phyloP scores from a whole-genome alignment of 2,797 vertebrate species.

The Poecilia picta region DNA sequence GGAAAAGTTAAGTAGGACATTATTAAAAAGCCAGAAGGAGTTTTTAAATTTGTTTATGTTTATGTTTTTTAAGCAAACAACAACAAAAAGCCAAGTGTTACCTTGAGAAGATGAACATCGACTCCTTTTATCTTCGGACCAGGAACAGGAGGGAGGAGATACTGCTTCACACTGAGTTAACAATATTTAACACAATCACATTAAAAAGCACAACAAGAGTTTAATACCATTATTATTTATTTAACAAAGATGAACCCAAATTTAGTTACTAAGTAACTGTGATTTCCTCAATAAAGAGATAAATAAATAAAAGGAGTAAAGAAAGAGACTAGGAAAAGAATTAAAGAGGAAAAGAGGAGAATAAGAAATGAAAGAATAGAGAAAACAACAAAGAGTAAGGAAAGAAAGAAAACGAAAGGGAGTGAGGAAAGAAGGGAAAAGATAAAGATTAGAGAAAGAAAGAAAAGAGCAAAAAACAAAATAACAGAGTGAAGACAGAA shows the following conservation, averaged over 20 bases:
- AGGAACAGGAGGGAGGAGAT: constrained; percentile 90
- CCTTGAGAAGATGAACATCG: constrained; percentile 87
- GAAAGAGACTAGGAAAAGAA: too few species aligned
- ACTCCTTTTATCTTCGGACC: constrained; percentile 93
- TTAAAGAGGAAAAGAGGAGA: too few species aligned
- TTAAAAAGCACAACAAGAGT: not conserved
- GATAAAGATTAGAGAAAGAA: too few species aligned
- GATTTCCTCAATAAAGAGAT: not conserved
- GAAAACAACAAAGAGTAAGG: too few species aligned
- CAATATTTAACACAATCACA: constrained; percentile 1
- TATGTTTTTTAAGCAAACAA: not conserved
- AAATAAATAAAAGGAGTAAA: too few species aligned
- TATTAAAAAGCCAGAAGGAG: constrained; percentile 1
- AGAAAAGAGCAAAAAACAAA: too few species aligned
- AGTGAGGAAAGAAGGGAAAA: too few species aligned
- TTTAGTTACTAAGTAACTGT: not conserved
- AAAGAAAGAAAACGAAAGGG: too few species aligned
- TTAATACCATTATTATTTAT: not conserved
- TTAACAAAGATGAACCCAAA: constrained; percentile 1
- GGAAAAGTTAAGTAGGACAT: constrained; percentile 37
- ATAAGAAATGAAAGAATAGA: too few species aligned
- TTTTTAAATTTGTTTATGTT: not conserved
- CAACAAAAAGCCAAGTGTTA: constrained; percentile 53
- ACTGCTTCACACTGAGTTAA: constrained; percentile 81
- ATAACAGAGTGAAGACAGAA: too few species aligned